These are phyloP conservation scores for Apoderus coryli DNA, from an alignment of 2,888 invertebrate genomes.

Conservation along the genomic window DNA sequence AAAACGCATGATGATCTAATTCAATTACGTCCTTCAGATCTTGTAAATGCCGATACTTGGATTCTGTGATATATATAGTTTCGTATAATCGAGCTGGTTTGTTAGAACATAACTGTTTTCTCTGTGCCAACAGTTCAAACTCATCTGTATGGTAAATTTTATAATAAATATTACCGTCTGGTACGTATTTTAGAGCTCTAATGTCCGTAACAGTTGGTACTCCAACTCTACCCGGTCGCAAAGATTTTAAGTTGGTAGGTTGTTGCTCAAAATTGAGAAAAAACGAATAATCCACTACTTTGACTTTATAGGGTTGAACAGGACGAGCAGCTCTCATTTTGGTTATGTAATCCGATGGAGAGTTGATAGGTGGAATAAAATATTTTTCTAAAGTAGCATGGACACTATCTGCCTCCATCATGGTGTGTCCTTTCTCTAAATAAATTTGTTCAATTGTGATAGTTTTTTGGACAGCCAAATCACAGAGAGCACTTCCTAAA, in stretches of 20 bases:
- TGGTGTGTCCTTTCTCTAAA: conserved; percentile 3
- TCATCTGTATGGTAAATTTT: conserved; percentile 5
- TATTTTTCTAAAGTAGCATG: conserved; percentile 4
- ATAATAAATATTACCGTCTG: conserved; percentile 4
- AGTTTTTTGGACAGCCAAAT: conserved; percentile 1
- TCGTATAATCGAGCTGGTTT: no score
- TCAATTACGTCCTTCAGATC: no score
- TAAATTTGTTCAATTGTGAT: conserved; percentile 5
- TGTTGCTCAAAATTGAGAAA: conserved; percentile 1
- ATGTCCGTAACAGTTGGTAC: conserved; percentile 1
- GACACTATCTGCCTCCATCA: conserved; percentile 4
- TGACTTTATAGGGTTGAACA: conserved; percentile 3
- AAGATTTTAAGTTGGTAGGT: background rate
- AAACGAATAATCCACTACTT: conserved; percentile 3
- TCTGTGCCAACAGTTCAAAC: no score
- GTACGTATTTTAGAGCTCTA: conserved; percentile 2
- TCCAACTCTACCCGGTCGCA: background rate
- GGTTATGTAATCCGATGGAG: background rate
- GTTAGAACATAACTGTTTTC: no score
- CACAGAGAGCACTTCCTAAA: conserved; percentile 3
- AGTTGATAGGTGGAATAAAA: conserved; percentile 4
- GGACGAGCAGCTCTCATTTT: background rate
- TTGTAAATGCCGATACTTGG: no score
- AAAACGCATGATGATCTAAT: no score
- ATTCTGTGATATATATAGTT: no score